Evolutionary conservation across 2,888 invertebrate species (phyloP).

Genomic region (Acanthosepion pharaonis): DNA sequence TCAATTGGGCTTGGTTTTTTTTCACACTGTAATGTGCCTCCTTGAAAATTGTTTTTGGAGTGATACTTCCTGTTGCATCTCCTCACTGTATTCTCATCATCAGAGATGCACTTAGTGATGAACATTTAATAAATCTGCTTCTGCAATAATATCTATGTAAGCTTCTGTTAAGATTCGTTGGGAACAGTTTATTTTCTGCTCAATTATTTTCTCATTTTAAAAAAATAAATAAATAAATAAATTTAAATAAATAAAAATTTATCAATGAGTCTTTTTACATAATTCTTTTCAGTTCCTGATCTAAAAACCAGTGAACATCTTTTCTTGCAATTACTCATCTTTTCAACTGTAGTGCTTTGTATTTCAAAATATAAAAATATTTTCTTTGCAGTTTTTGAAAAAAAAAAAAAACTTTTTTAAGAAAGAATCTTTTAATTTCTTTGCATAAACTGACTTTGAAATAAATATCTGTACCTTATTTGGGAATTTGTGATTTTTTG

Average conservation of each 20-base stretch:
- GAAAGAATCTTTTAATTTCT: too few species aligned
- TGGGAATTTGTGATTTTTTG: neutral
- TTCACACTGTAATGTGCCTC: neutral
- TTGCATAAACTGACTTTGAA: neutral
- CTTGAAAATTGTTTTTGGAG: neutral
- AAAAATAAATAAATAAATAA: too few species aligned
- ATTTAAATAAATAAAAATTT: neutral
- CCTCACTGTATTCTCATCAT: neutral
- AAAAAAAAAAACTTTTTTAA: too few species aligned
- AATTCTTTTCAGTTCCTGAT: neutral
- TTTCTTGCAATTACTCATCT: neutral
- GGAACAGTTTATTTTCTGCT: neutral
- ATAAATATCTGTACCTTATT: neutral
- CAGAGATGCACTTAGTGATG: neutral
- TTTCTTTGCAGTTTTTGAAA: neutral
- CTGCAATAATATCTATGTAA: neutral
- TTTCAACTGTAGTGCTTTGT: neutral
- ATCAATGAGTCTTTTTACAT: slow-evolving; percentile 6
- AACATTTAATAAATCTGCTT: neutral
- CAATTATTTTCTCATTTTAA: too few species aligned
- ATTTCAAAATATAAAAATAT: neutral
- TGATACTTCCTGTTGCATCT: neutral
- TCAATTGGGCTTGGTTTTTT: neutral
- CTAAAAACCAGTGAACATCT: neutral
- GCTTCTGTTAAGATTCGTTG: neutral